Conservation (phyloP, 2,888 invertebrate species). For the Andrena minutula region DNA sequence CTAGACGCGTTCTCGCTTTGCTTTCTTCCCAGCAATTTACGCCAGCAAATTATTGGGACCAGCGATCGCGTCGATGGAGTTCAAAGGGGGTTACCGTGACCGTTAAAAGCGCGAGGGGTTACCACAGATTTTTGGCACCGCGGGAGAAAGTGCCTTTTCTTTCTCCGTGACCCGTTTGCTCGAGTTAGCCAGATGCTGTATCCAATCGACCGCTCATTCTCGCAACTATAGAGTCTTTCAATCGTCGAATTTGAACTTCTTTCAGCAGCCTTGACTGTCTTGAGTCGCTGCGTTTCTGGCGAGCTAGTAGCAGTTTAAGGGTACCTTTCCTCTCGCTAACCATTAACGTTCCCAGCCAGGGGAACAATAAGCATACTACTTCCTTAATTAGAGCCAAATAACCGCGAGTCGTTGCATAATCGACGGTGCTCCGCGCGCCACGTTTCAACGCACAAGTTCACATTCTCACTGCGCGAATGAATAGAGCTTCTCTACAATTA, state of each 20-base stretch:
- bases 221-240: background rate
- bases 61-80: slow-evolving; percentile 42
- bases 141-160: background rate
- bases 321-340: background rate
- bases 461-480: slow-evolving; percentile 11
- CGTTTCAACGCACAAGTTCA: slow-evolving; percentile 63
- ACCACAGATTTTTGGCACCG: background rate
- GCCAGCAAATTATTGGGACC: slow-evolving; percentile 59
- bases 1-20: slow-evolving; percentile 43
- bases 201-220: background rate
- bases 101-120: slow-evolving; percentile 31
- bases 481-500: background rate
- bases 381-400: slow-evolving; percentile 63
- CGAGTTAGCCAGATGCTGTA: background rate
- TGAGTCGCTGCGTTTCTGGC: background rate
- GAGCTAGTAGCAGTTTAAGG: background rate
- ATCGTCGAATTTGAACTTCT: background rate
- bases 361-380: slow-evolving; percentile 56
- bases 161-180: background rate
- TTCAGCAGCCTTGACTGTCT: background rate
- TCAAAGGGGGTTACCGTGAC: slow-evolving; percentile 19
- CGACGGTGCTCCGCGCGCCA: slow-evolving; percentile 26
- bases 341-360: slow-evolving; percentile 29
- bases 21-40: slow-evolving; percentile 62
- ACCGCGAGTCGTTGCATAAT: slow-evolving; percentile 55